Percentiles rank a stretch among this genome's conserved stretches.
phyloP scores from a whole-genome alignment of 2,113 vertebrate genomes.

The Aegithalos caudatus region DNA sequence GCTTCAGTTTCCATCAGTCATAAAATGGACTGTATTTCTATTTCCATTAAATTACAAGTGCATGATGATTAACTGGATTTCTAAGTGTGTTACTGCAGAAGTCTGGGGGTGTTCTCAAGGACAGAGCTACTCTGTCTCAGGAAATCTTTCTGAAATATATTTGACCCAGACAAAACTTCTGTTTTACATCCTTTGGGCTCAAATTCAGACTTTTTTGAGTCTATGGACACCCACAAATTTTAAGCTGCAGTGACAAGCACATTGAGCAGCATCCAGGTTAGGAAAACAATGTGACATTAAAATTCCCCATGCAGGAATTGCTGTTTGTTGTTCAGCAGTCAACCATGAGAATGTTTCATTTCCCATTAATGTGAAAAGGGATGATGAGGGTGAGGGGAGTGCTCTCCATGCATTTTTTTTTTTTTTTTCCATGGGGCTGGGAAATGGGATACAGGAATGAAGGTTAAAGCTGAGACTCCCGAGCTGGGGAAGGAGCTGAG shows the following conservation, averaged over 20 bases:
- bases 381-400: not conserved
- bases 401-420: not conserved
- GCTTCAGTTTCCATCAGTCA: not conserved
- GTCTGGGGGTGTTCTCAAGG: not conserved
- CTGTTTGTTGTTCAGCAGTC: not conserved
- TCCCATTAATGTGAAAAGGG: not conserved
- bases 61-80: not conserved
- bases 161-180: not conserved
- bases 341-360: not conserved
- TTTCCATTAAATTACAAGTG: not conserved
- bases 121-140: not conserved
- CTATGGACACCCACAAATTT: not conserved
- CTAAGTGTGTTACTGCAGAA: not conserved
- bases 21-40: not conserved
- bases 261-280: not conserved
- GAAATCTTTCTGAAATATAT: not conserved
- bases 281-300: not conserved
- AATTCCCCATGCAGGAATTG: not conserved
- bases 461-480: not conserved
- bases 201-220: not conserved
- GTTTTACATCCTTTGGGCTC: not conserved
- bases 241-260: not conserved
- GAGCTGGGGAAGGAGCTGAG: not conserved
- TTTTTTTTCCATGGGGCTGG: not conserved
- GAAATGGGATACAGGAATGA: conserved; percentile 20